Conservation (phyloP, 2,888 invertebrate genomes). For the Osedax frankpressi region DNA sequence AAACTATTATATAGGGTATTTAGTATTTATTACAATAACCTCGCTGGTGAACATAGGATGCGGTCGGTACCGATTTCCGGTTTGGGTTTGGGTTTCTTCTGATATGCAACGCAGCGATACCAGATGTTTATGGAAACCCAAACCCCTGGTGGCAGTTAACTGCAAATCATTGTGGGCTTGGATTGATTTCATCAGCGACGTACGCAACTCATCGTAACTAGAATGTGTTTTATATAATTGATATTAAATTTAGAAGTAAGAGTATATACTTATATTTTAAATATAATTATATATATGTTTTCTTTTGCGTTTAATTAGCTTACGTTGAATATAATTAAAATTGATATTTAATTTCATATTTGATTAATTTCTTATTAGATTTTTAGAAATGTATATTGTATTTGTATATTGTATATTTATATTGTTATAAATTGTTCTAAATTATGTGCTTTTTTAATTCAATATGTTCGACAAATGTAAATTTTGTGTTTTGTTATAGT, state of each 20-base stretch:
- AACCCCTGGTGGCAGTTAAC: neutral
- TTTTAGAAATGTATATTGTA: neutral
- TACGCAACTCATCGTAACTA: neutral
- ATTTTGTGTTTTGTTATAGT: too few relatives aligned
- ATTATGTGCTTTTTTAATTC: too few relatives aligned
- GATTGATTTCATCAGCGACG: neutral
- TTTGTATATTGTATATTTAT: too few relatives aligned
- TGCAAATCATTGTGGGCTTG: neutral
- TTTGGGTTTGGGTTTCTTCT: neutral
- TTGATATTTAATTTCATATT: neutral
- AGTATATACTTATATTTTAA: neutral
- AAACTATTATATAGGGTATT: too few relatives aligned
- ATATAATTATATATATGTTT: neutral
- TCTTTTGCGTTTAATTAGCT: neutral
- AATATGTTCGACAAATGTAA: too few relatives aligned
- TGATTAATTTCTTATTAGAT: neutral
- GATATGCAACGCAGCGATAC: neutral
- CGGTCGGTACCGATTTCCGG: neutral
- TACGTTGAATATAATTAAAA: neutral
- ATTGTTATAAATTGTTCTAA: too few relatives aligned
- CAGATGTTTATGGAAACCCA: neutral
- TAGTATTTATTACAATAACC: neutral
- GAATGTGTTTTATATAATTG: neutral
- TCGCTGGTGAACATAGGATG: neutral
- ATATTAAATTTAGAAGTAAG: neutral